Evolutionary conservation across 2,113 vertebrate species (phyloP), one percentile per base, ranked within the genome.

Genomic region (Monopterus albus): DNA sequence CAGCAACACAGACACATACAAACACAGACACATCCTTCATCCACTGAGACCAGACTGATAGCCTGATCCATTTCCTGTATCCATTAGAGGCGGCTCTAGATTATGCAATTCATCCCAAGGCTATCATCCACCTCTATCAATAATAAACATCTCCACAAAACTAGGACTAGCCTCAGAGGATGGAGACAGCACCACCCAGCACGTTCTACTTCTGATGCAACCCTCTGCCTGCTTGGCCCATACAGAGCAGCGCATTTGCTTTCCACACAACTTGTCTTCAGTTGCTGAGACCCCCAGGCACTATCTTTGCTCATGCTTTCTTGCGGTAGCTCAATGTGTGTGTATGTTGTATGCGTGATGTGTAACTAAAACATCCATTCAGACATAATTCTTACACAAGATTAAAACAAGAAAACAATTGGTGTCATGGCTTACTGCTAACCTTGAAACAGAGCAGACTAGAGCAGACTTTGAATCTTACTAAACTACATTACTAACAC

Each of bases 51-150:
- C 72, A 77, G 83, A 85, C 84, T 84, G 87, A 89, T 82, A 86
- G 82, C 80, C 85, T 84, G 88, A 89, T 89, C 87, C 90, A 89
- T 90, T 90, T 91, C 89, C 90, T 91, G 86, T 76, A 87, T 84
- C 90, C 86, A 91, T 90, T 88, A 91, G 87, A 87, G 82, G 82
- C 83, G 58, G 76, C 88, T 83, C 74, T 59, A 78, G 85, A 90
- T 90, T 90, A 90, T 88, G 86, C 85, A 91, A 90, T 89, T 75
- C 85, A 85, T 89, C 88, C 89, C 87, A 85, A 81, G 87, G 89
- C 90, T 89, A 87, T 87, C 86, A 89, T 90, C 86, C 86, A 89
- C 82, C 89, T 87, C 86, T 88, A 89, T 91, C 90, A 91, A 91
- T 91, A 91, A 91, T 88, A 91, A 89, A 90, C 85, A 89, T 89